A percentile compares a stretch with the other conserved stretches of the same genome.
These are phyloP conservation scores for Calliphora vomitoria DNA, from an alignment of 2,888 invertebrate species.

Conservation along the genomic window DNA sequence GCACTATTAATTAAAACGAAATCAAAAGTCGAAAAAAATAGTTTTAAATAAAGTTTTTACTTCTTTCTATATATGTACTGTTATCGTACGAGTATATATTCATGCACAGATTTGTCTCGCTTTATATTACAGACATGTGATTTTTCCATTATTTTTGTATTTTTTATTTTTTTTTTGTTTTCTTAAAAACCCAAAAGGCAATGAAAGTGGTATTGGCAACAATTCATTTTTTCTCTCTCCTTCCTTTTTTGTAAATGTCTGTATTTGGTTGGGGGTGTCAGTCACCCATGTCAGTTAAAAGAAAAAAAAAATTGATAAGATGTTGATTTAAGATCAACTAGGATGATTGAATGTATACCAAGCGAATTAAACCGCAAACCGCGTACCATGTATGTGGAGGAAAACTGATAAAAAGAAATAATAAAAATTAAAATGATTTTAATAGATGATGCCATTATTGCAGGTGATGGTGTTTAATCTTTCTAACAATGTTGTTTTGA, in stretches of 20 bases:
- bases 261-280: constrained; percentile 72
- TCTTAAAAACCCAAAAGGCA: constrained; percentile 65
- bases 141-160: neutral
- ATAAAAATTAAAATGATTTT: constrained; percentile 29
- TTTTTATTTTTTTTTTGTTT: neutral
- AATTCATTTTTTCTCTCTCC: constrained; percentile 56
- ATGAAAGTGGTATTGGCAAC: constrained; percentile 69
- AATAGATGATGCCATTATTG: constrained; percentile 41
- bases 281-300: constrained; percentile 64
- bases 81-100: constrained; percentile 16
- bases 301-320: constrained; percentile 57
- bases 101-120: constrained; percentile 53
- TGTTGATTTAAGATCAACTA: constrained; percentile 67
- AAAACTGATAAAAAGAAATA: constrained; percentile 1
- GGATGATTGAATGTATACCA: constrained; percentile 50
- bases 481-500: constrained; percentile 15
- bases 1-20: constrained; percentile 69
- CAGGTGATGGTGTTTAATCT: constrained; percentile 58
- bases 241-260: constrained; percentile 60
- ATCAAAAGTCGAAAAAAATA: constrained; percentile 60
- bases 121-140: constrained; percentile 33
- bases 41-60: constrained; percentile 43
- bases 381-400: neutral
- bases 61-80: constrained; percentile 21
- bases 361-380: neutral